A percentile compares a stretch with the other conserved stretches of the same genome.
Evolutionary conservation across 2,797 vertebrate species (phyloP).

Genomic region (Nothura maculosa): DNA sequence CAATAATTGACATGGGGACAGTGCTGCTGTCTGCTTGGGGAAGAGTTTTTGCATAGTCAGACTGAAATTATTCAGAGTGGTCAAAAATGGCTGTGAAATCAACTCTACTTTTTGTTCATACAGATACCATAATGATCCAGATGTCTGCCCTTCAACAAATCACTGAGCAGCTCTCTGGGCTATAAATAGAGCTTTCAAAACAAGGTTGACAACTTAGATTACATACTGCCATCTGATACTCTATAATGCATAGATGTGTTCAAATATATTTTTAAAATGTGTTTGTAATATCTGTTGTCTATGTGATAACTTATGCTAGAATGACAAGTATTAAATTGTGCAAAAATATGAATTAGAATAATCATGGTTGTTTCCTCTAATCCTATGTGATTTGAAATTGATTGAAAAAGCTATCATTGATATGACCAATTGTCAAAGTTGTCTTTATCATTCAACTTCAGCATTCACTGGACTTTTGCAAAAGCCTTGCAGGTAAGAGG

Average conservation of each 20-base stretch:
- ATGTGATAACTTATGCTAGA: neutral
- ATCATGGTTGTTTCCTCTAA: neutral
- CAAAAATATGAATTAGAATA: neutral
- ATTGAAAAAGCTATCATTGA: neutral
- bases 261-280: neutral
- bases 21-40: conserved; percentile 29
- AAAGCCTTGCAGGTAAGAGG: neutral
- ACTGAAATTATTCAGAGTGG: conserved; percentile 60
- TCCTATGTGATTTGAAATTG: neutral
- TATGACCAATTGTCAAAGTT: neutral
- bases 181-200: conserved; percentile 41
- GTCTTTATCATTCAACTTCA: neutral
- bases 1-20: conserved; percentile 43
- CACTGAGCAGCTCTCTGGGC: neutral
- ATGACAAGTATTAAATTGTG: neutral
- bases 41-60: conserved; percentile 58
- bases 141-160: conserved; percentile 52
- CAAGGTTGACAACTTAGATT: conserved; percentile 30
- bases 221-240: neutral
- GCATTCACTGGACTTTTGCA: neutral
- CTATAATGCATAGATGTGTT: neutral
- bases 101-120: conserved; percentile 37
- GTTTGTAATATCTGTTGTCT: neutral
- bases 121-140: conserved; percentile 49
- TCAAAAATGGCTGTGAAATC: conserved; percentile 65